Conservation (phyloP, 1,140 invertebrate species). For the Drosophila gunungcola region DNA sequence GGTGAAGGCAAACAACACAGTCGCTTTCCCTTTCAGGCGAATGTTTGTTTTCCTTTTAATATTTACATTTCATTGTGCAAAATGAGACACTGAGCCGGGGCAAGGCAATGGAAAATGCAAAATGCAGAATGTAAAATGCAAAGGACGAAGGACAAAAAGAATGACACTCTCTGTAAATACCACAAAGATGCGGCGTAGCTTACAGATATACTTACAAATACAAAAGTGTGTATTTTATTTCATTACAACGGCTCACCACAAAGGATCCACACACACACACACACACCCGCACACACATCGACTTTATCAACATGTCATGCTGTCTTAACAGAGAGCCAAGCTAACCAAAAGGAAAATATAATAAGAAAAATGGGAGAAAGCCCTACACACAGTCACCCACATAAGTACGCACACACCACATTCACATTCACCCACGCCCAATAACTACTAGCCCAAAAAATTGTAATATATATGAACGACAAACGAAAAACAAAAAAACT, state of each 20-base stretch:
- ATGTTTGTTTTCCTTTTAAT: conserved; percentile 64
- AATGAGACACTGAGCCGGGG: conserved; percentile 57
- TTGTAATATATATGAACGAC: conserved; percentile 47
- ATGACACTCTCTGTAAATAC: conserved; percentile 65
- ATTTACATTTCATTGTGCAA: conserved; percentile 76
- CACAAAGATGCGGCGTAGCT: conserved; percentile 53
- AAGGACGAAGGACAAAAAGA: conserved; percentile 15
- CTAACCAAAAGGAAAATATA: conserved; percentile 21
- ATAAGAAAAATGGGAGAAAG: neutral
- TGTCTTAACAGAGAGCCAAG: conserved; percentile 33
- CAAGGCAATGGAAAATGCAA: conserved; percentile 63
- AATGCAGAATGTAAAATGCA: conserved; percentile 46
- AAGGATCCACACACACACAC: conserved; percentile 38
- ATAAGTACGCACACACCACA: conserved; percentile 6
- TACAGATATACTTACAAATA: conserved; percentile 21
- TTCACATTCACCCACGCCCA: neutral
- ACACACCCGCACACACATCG: conserved; percentile 34
- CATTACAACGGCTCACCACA: conserved; percentile 51
- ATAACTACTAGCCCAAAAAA: conserved; percentile 29
- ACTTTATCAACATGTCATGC: conserved; percentile 56
- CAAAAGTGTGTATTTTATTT: conserved; percentile 53
- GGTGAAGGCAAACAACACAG: conserved; percentile 50
- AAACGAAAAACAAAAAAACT: conserved; percentile 14
- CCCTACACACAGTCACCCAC: conserved; percentile 5
- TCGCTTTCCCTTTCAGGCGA: conserved; percentile 56